Evolutionary conservation across 2,797 vertebrate species (phyloP).

Genomic region (Myiothlypis coronata): DNA sequence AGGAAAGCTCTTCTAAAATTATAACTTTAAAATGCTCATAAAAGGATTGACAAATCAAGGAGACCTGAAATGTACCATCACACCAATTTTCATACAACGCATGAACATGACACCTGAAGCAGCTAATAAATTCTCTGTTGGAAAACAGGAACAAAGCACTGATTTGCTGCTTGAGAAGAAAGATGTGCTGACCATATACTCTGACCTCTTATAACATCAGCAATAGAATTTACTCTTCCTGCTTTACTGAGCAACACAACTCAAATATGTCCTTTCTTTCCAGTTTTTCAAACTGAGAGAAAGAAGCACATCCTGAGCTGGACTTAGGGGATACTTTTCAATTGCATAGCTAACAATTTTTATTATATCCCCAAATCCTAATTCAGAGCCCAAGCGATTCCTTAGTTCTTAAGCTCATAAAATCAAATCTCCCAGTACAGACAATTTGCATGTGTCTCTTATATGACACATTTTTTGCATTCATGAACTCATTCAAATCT

Average conservation of each 20-base stretch:
- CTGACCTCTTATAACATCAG: neutral
- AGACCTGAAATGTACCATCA: neutral
- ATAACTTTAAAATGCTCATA: neutral
- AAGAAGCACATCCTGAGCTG: neutral
- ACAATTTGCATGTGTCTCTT: neutral
- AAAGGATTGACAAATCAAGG: neutral
- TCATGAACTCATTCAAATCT: neutral
- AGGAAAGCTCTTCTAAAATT: neutral
- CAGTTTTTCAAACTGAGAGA: neutral
- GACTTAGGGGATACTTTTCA: neutral
- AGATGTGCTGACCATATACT: neutral
- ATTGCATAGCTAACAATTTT: neutral
- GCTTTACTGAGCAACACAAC: neutral
- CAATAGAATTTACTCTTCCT: neutral
- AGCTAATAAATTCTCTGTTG: neutral
- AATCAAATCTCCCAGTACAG: neutral
- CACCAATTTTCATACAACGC: neutral
- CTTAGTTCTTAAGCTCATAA: neutral
- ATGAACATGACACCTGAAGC: neutral
- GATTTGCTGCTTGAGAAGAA: neutral
- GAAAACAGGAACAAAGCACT: neutral
- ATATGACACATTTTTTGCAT: neutral
- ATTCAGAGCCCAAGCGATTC: neutral
- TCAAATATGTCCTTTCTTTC: neutral
- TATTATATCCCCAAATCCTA: neutral